These are phyloP conservation scores for Anoura caudifer DNA, from an alignment of 2,113 vertebrate species.

Conservation along the genomic window DNA sequence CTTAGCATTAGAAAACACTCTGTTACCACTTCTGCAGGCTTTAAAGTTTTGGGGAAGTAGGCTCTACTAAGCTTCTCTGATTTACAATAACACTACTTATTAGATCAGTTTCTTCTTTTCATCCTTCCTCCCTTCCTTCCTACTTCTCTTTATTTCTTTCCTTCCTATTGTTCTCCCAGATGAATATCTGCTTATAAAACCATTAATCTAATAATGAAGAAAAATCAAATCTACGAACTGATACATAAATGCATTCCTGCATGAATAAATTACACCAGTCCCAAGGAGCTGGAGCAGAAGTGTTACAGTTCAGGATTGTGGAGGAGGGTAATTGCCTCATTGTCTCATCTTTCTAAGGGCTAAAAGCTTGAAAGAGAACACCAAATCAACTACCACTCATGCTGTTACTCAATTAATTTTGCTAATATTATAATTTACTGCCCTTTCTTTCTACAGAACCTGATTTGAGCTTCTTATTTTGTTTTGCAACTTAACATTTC, in stretches of 20 bases:
- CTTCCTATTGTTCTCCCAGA: neutral
- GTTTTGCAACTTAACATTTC: neutral
- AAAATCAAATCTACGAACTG: slow-evolving; percentile 73
- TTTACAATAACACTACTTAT: slow-evolving; percentile 42
- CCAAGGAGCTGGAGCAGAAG: slow-evolving; percentile 36
- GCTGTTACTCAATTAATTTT: slow-evolving; percentile 1
- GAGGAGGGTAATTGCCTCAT: neutral
- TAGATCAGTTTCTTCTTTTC: neutral
- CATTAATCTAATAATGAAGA: slow-evolving; percentile 60
- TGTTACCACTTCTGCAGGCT: slow-evolving; percentile 58
- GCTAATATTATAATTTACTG: neutral
- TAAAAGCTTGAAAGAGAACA: slow-evolving; percentile 24
- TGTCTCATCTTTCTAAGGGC: neutral
- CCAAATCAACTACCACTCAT: neutral
- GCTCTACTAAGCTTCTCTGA: slow-evolving; percentile 36
- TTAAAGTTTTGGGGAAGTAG: slow-evolving; percentile 66
- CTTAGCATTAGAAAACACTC: slow-evolving; percentile 13
- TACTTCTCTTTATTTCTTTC: too few species aligned
- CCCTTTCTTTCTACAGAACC: neutral
- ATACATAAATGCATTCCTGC: neutral
- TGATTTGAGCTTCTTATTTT: neutral
- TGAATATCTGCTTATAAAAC: slow-evolving; percentile 61
- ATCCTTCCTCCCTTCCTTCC: neutral
- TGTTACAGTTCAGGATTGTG: slow-evolving; percentile 14
- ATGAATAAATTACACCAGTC: slow-evolving; percentile 58